Evolutionary conservation across 2,113 vertebrate genomes (phyloP).

Genomic region (Apistogramma diplotaenia): DNA sequence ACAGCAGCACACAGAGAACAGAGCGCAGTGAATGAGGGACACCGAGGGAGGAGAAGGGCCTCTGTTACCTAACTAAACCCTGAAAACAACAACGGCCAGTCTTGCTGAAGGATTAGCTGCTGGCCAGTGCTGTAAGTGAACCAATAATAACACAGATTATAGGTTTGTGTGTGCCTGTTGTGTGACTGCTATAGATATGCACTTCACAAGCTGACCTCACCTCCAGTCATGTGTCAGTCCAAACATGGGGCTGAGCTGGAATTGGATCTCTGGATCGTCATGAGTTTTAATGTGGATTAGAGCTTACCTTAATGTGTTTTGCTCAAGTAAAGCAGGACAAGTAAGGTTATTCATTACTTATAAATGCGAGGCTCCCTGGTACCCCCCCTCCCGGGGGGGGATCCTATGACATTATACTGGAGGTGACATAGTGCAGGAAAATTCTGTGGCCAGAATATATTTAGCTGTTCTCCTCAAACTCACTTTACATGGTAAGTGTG

Average conservation of each 20-base stretch:
- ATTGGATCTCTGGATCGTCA: not conserved
- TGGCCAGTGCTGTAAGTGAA: conserved; percentile 71
- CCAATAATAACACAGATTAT: conserved; percentile 74
- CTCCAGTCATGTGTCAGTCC: conserved; percentile 1
- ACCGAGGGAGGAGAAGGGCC: conserved; percentile 42
- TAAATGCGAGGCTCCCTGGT: conserved; percentile 19
- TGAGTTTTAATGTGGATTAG: conserved; percentile 15
- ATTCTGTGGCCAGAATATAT: conserved; percentile 71
- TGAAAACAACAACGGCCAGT: conserved; percentile 61
- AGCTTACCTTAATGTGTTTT: conserved; percentile 1
- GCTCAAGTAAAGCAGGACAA: not conserved
- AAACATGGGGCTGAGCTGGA: not conserved
- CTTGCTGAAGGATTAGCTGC: conserved; percentile 66
- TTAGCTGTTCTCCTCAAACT: conserved; percentile 70
- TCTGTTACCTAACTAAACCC: conserved; percentile 63
- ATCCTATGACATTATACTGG: conserved; percentile 58
- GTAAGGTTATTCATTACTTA: conserved; percentile 12
- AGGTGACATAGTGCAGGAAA: conserved; percentile 43
- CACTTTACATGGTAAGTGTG: conserved; percentile 64
- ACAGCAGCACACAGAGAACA: conserved; percentile 24
- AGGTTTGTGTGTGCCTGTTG: conserved; percentile 47
- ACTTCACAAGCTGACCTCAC: conserved; percentile 11
- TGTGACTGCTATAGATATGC: conserved; percentile 24
- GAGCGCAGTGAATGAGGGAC: conserved; percentile 62
- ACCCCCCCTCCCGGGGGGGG: conserved; percentile 23